Evolutionary conservation across 1,140 invertebrate species (phyloP).

Genomic region (Tetramorium alpestre): DNA sequence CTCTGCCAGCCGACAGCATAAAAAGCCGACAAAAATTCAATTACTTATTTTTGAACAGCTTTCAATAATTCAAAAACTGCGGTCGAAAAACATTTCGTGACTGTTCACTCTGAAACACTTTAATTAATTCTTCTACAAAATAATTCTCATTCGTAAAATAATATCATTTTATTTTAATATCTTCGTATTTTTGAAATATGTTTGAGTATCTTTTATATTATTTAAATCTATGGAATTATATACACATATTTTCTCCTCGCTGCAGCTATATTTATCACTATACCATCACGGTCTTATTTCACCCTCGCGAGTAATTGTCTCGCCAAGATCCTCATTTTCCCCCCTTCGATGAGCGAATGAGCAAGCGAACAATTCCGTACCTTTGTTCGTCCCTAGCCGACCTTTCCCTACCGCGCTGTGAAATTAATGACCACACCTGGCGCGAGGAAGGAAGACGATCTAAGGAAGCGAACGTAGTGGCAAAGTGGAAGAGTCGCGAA

Average conservation of each 20-base stretch:
- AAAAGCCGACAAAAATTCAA: not conserved
- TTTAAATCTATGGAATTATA: not conserved
- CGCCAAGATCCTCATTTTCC: slow-evolving; percentile 54
- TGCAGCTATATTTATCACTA: not conserved
- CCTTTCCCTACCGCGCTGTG: slow-evolving; percentile 64
- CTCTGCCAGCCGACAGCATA: not conserved
- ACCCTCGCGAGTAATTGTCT: slow-evolving; percentile 62
- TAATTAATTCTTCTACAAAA: not conserved
- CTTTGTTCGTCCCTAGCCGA: slow-evolving; percentile 59
- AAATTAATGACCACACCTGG: slow-evolving; percentile 75
- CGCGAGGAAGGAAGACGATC: slow-evolving; percentile 20
- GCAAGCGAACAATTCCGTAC: slow-evolving; percentile 23
- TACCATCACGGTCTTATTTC: slow-evolving; percentile 29
- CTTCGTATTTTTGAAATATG: not conserved
- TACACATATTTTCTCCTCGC: not conserved
- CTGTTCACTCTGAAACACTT: not conserved
- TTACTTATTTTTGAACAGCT: not conserved
- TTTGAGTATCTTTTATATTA: not conserved
- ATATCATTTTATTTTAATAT: not conserved
- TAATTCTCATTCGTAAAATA: not conserved
- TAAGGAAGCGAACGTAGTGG: slow-evolving; percentile 23
- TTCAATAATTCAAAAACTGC: slow-evolving; percentile 1
- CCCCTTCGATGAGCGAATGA: slow-evolving; percentile 27
- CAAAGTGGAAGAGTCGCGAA: slow-evolving; percentile 51
- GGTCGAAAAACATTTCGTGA: not conserved